Evolutionary conservation across 1,140 invertebrate genomes (phyloP), one percentile per base, ranked within the genome.

Genomic region (Macrobrachium rosenbergii): DNA sequence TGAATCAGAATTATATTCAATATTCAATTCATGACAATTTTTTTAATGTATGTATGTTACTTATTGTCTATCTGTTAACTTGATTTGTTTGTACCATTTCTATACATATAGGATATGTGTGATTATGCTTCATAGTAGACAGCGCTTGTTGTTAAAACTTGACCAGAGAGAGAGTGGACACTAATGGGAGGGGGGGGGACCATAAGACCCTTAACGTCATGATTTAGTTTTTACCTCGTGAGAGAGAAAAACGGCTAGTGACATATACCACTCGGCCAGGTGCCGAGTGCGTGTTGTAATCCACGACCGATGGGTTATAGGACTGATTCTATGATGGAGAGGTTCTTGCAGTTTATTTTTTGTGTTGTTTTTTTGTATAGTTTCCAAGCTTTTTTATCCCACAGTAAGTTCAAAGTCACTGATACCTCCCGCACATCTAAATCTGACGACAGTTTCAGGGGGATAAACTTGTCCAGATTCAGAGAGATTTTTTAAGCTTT

Each of bases 121-220:
- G 83, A 86, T 87, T 87, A 87, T 75, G 85, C 85, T 82, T 86
- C 60, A 81, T 82, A 87, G 78, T 87, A 82, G 85, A 87, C 59
- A 87, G 78, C 63, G 69, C 78, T 87, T 80, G 85, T 87, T 77
- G 72, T 87, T 87, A 87, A 37, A 37, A 78, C 69, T 82, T 64
- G 58, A 87, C 85, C 85, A 87, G 85, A 79, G 85, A 79, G 85
- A 87, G 59, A 72, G 79, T 69, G 72, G 78, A 79, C 76, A 77
- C 85, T 82, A 87, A 87, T 87, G 85, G 85, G 85, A 81, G 78
- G 78, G 85, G 78, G 85, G 84, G 84, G 81, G 78, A 87, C 23
- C 45, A 16, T 58, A 43, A 21, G 43, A 67, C 43, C 37, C 21
- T 67, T 67, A 69, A 12, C 60, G 63, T 37, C 21, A 37, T 45